Evolutionary conservation across 2,888 invertebrate species (phyloP).

Genomic region (Tiliacea citrago): DNA sequence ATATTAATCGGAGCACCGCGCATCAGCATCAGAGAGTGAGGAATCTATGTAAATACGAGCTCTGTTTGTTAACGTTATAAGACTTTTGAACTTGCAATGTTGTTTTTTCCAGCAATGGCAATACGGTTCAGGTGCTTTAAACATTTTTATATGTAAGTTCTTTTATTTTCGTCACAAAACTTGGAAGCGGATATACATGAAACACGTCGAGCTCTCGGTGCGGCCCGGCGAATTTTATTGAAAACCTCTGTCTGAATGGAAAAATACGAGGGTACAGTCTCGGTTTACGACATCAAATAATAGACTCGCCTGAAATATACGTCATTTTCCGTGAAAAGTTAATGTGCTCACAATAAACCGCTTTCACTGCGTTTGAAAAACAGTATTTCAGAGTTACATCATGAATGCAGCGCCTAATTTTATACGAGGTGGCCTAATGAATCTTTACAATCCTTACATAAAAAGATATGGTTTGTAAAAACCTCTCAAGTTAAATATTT

Average conservation of each 20-base stretch:
- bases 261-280: conserved; percentile 60
- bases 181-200: conserved; percentile 59
- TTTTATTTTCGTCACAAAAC: conserved; percentile 44
- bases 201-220: conserved; percentile 37
- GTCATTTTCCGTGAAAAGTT: conserved; percentile 41
- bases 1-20: conserved; percentile 72
- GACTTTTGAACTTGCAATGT: conserved; percentile 33
- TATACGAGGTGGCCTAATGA: not conserved
- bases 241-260: conserved; percentile 72
- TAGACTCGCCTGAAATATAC: conserved; percentile 44
- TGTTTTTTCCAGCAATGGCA: conserved; percentile 10
- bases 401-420: not conserved
- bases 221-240: conserved; percentile 70
- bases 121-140: conserved; percentile 19
- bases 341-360: conserved; percentile 38
- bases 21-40: conserved; percentile 52
- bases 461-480: conserved; percentile 34
- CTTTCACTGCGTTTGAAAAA: conserved; percentile 21
- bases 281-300: conserved; percentile 68
- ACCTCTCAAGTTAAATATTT: conserved; percentile 22
- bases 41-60: conserved; percentile 65
- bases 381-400: conserved; percentile 2
- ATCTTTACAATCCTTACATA: not conserved
- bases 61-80: conserved; percentile 44
- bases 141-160: conserved; percentile 26